These are phyloP conservation scores for Eurypyga helias DNA, from an alignment of 2,113 vertebrate genomes.

Conservation along the genomic window DNA sequence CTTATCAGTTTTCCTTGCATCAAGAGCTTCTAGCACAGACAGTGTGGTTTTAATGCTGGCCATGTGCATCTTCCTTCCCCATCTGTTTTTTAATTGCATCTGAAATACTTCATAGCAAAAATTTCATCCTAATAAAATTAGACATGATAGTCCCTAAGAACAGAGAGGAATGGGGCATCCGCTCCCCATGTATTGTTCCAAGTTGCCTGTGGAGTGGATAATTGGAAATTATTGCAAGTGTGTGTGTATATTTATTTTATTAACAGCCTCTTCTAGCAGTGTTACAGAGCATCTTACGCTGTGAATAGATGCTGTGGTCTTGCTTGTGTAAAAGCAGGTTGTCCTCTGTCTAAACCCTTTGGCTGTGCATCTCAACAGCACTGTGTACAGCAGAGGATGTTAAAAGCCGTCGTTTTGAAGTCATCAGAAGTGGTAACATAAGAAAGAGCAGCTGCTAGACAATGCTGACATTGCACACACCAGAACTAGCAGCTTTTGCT, in stretches of 20 bases:
- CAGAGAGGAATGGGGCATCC: neutral
- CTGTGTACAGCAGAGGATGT: neutral
- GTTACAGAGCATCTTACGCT: neutral
- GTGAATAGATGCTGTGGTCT: neutral
- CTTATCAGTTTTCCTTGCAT: neutral
- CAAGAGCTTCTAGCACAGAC: neutral
- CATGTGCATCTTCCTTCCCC: constrained; percentile 20
- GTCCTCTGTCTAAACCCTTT: neutral
- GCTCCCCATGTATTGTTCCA: neutral
- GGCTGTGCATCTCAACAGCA: neutral
- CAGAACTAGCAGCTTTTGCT: neutral
- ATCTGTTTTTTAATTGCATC: constrained; percentile 1
- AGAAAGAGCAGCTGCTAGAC: neutral
- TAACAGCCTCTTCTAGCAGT: neutral
- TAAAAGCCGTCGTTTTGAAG: neutral
- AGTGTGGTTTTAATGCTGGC: neutral
- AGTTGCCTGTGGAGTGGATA: neutral
- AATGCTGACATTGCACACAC: neutral
- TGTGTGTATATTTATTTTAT: neutral
- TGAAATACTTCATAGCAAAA: constrained; percentile 1
- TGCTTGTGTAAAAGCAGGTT: neutral
- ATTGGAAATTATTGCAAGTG: neutral
- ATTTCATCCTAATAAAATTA: neutral
- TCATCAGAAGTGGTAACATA: neutral
- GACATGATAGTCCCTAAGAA: neutral